Conservation (phyloP, 2,113 vertebrate species). For the human (Homo sapiens) region GRCh38 chr14:48706501-48707000, state of each 20-base stretch:
- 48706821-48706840: not conserved
- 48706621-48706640: conserved; percentile 1
- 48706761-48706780: not conserved
- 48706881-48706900: not conserved
- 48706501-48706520: not conserved
- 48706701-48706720: not conserved
- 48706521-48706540: not conserved
- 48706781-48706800: not conserved
- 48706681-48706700: not conserved
- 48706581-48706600: not conserved
- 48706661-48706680: not conserved
- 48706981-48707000: not conserved
- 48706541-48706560: not conserved
- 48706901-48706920: not conserved
- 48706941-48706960: not conserved
- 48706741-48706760: not conserved
- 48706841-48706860: not conserved
- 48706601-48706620: not conserved
- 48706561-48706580: not conserved
- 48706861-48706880: not conserved
- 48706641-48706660: not conserved
- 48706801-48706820: not conserved
- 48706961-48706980: not conserved
- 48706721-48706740: not conserved
- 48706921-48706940: not conserved